These are phyloP conservation scores for Kryphioiulus occultus DNA, from an alignment of 2,888 invertebrate species.

Conservation along the genomic window DNA sequence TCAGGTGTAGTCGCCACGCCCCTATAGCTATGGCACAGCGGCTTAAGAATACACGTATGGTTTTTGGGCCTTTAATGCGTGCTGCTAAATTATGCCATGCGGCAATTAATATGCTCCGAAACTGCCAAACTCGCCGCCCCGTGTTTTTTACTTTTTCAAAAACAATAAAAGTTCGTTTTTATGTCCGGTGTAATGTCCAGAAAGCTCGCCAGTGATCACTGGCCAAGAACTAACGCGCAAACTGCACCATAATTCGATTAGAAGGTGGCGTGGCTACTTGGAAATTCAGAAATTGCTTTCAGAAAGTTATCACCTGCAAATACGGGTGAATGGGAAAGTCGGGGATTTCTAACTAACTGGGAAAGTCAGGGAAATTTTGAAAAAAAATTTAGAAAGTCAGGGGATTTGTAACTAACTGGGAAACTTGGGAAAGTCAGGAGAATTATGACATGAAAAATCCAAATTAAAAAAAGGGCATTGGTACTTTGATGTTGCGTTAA, in stretches of 20 bases:
- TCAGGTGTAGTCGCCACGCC: slow-evolving; percentile 24
- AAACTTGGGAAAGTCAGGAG: no score
- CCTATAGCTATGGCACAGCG: neutral
- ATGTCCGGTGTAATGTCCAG: neutral
- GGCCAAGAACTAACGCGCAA: neutral
- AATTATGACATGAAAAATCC: no score
- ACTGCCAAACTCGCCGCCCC: slow-evolving; percentile 11
- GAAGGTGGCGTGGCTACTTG: neutral
- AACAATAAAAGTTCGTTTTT: neutral
- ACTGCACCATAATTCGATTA: neutral
- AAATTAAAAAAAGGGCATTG: no score
- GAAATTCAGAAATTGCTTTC: neutral
- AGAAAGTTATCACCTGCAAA: no score
- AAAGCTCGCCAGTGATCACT: neutral
- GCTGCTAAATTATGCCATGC: slow-evolving; percentile 12
- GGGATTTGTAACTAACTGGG: no score
- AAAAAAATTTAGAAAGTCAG: no score
- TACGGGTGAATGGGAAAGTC: no score
- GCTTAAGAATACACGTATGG: slow-evolving; percentile 28
- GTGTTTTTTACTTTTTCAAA: neutral
- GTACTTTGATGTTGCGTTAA: no score
- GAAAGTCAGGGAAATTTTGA: no score
- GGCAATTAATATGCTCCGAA: slow-evolving; percentile 25
- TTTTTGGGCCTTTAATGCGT: neutral
- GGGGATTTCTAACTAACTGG: no score